These are phyloP conservation scores for Urocitellus parryii DNA, from an alignment of 2,113 vertebrate species.

Conservation along the genomic window DNA sequence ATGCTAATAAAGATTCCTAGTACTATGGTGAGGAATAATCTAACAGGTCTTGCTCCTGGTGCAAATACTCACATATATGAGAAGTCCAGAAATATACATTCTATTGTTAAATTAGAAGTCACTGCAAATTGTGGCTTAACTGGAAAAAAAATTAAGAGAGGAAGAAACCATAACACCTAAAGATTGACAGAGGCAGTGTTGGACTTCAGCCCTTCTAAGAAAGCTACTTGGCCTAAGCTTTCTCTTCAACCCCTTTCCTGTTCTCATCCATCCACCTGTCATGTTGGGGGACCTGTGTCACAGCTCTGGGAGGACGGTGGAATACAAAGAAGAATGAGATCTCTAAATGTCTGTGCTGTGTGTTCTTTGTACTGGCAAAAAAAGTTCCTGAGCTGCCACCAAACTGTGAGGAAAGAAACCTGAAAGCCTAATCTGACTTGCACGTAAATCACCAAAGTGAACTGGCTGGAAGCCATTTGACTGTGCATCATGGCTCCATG, in stretches of 20 bases:
- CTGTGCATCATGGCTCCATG: background rate
- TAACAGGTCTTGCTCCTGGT: background rate
- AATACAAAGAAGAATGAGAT: background rate
- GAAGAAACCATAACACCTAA: background rate
- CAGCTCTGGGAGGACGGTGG: background rate
- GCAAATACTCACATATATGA: background rate
- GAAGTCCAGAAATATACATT: background rate
- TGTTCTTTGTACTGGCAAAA: background rate
- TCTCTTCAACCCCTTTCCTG: background rate
- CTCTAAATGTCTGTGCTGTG: background rate
- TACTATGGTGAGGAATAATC: background rate
- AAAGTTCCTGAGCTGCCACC: background rate
- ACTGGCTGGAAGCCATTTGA: background rate
- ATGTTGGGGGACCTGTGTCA: background rate
- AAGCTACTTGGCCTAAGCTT: background rate
- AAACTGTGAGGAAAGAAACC: background rate
- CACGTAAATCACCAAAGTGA: background rate
- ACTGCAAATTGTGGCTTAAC: slow-evolving; percentile 29
- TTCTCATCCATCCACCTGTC: background rate
- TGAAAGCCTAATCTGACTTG: background rate
- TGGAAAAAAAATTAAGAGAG: background rate
- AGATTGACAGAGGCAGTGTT: background rate
- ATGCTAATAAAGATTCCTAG: background rate
- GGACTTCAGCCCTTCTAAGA: background rate
- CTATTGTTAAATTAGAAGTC: slow-evolving; percentile 19